These are phyloP conservation scores for Heliothis peltigera DNA, from an alignment of 2,888 invertebrate species.

Conservation along the genomic window DNA sequence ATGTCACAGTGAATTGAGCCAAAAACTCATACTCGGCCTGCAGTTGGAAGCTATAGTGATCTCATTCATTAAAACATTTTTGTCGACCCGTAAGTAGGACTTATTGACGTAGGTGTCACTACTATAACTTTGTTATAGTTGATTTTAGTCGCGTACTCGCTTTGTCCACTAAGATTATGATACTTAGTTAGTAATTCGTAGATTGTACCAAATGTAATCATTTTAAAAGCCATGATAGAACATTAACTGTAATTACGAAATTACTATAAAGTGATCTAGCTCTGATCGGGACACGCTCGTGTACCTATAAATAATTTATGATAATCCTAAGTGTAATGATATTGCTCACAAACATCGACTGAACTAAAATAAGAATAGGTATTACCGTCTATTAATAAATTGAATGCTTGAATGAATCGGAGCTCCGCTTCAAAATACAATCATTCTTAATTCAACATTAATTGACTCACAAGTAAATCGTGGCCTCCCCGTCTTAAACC, in stretches of 20 bases:
- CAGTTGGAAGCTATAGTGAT: constrained; percentile 45
- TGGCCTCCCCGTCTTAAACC: neutral
- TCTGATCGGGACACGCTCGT: neutral
- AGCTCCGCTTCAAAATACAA: neutral
- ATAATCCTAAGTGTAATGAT: neutral
- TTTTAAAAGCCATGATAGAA: constrained; percentile 22
- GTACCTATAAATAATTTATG: neutral
- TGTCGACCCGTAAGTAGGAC: constrained; percentile 36
- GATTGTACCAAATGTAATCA: constrained; percentile 42
- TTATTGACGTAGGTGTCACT: constrained; percentile 20
- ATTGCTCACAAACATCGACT: neutral
- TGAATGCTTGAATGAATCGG: neutral
- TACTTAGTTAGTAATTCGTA: constrained; percentile 28
- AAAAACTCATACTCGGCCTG: constrained; percentile 38
- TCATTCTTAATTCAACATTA: neutral
- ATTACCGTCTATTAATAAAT: neutral
- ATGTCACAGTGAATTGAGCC: constrained; percentile 23
- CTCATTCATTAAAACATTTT: constrained; percentile 52
- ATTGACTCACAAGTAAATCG: neutral
- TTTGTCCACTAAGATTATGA: constrained; percentile 45
- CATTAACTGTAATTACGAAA: neutral
- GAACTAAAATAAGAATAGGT: constrained; percentile 1
- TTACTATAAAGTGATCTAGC: constrained; percentile 1
- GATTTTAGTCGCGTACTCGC: constrained; percentile 36
- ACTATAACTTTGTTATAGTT: constrained; percentile 38